phyloP scores from a whole-genome alignment of 2,888 invertebrate species.

The Habrosyne pyritoides region DNA sequence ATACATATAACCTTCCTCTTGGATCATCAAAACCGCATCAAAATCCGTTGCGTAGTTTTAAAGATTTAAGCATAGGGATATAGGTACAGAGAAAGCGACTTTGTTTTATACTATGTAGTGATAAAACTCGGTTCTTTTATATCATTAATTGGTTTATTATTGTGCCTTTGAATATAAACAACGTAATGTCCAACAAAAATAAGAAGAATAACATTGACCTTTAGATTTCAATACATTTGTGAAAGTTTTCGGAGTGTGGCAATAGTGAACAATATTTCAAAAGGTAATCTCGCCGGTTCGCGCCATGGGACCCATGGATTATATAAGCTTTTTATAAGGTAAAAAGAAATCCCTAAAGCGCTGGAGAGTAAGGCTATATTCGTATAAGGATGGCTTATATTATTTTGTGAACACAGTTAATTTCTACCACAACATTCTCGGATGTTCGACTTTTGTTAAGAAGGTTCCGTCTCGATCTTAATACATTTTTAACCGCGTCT shows the following conservation, averaged over 20 bases:
- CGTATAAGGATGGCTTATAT: not conserved
- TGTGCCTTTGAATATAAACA: not conserved
- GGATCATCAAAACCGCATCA: too few species aligned
- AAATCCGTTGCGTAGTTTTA: too few species aligned
- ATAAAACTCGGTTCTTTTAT: too few species aligned
- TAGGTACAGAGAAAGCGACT: too few species aligned
- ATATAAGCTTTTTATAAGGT: conserved; percentile 36
- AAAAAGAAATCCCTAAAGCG: conserved; percentile 36
- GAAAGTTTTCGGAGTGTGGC: conserved; percentile 13
- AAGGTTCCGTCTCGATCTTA: too few species aligned
- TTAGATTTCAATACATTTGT: not conserved
- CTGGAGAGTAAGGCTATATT: conserved; percentile 12
- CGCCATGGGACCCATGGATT: conserved; percentile 50
- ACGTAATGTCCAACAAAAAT: not conserved
- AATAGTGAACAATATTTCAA: conserved; percentile 24
- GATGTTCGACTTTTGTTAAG: too few species aligned
- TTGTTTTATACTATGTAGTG: too few species aligned
- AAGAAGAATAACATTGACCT: not conserved
- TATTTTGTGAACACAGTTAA: not conserved
- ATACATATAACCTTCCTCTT: too few species aligned
- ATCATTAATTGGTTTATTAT: too few species aligned
- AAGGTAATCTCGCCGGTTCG: conserved; percentile 36
- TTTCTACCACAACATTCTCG: not conserved
- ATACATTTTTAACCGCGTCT: too few species aligned
- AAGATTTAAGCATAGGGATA: too few species aligned